Conservation (phyloP, 1,140 invertebrate species). For the Pararge aegeria region DNA sequence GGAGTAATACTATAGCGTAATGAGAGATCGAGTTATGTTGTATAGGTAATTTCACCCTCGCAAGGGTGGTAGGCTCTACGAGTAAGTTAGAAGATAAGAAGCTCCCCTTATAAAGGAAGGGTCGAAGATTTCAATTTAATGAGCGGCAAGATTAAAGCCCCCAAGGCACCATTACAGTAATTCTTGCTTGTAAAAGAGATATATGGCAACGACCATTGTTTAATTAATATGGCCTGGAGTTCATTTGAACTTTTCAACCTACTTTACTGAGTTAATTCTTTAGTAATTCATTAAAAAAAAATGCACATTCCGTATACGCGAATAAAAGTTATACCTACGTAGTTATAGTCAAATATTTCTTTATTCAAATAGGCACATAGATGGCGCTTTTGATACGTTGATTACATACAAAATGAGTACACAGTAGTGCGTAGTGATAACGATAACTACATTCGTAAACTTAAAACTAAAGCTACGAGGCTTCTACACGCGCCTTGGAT, state of each 20-base stretch:
- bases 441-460: no score
- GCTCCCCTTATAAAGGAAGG: slow-evolving; percentile 13
- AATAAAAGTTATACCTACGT: no score
- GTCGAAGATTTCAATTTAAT: slow-evolving; percentile 37
- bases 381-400: no score
- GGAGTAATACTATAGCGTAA: background rate
- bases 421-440: no score
- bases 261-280: background rate
- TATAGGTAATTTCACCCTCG: background rate
- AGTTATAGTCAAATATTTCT: no score
- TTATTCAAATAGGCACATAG: no score
- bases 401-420: no score
- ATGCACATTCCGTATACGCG: no score
- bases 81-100: background rate
- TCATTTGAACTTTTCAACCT: background rate
- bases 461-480: no score
- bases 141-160: slow-evolving; percentile 32
- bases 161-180: slow-evolving; percentile 31
- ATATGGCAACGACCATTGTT: slow-evolving; percentile 31
- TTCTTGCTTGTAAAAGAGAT: slow-evolving; percentile 40
- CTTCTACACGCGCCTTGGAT: no score
- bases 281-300: no score
- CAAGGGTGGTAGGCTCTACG: background rate
- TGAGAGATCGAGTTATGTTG: no score
- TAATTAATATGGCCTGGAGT: background rate